phyloP scores from a whole-genome alignment of 2,888 invertebrate species.

The Periphyllus acericola region DNA sequence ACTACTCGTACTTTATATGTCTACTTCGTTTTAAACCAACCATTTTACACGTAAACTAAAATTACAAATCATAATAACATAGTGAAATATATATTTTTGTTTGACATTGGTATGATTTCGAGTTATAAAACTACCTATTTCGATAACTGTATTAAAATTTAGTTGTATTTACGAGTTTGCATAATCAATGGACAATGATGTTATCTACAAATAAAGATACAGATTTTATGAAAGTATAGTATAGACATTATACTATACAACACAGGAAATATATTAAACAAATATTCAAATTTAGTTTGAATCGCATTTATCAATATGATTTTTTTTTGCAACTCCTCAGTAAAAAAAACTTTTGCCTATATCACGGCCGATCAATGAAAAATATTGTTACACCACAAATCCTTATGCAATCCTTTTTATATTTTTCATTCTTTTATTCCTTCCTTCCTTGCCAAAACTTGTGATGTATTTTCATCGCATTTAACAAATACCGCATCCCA shows the following conservation, averaged over 20 bases:
- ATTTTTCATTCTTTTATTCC: constrained; percentile 7
- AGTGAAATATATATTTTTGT: background rate
- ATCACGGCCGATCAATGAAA: background rate
- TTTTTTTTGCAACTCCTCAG: background rate
- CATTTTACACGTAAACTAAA: background rate
- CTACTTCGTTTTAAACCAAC: background rate
- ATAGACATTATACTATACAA: background rate
- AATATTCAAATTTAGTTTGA: constrained; percentile 22
- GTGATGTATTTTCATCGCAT: constrained; percentile 26
- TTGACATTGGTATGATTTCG: too few species aligned
- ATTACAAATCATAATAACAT: background rate
- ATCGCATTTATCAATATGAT: constrained; percentile 27
- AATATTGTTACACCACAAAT: constrained; percentile 32
- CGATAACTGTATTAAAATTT: too few species aligned
- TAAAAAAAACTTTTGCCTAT: background rate
- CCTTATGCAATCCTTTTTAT: constrained; percentile 45
- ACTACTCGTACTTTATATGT: background rate
- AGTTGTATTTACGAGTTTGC: too few species aligned
- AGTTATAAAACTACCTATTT: too few species aligned
- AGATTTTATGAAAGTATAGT: background rate
- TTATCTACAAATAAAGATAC: background rate
- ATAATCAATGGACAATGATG: background rate
- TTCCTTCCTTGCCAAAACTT: constrained; percentile 28
- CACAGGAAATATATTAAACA: background rate
- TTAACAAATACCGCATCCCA: background rate